Percentiles rank a stretch among this genome's conserved stretches.
phyloP scores from a whole-genome alignment of 2,888 invertebrate species.

The Cylloceria caligata region DNA sequence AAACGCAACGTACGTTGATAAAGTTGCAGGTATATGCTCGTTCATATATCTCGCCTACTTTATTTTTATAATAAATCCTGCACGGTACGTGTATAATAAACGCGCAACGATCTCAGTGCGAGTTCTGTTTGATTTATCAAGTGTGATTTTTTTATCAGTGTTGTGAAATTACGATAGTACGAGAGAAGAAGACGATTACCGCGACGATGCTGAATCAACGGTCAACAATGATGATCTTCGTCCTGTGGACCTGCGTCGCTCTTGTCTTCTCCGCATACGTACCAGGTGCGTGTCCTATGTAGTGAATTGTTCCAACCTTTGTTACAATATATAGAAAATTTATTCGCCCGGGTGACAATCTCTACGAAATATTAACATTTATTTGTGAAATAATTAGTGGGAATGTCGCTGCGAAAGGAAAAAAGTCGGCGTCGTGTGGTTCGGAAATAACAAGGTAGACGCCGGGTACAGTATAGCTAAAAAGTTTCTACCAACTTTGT shows the following conservation, averaged over 20 bases:
- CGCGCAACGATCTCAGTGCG: conserved; percentile 24
- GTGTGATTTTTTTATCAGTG: conserved; percentile 62
- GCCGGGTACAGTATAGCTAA: conserved; percentile 1
- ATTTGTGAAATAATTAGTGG: not conserved
- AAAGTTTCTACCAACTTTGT: not conserved
- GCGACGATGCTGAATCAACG: conserved; percentile 64
- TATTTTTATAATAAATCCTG: not conserved
- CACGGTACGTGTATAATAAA: conserved; percentile 2
- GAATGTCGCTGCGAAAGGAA: not conserved
- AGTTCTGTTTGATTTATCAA: conserved; percentile 55
- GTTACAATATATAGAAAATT: not conserved
- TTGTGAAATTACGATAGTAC: conserved; percentile 33
- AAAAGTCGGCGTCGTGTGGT: not conserved
- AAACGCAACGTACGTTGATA: not conserved
- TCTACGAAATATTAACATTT: not conserved
- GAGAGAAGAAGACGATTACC: conserved; percentile 63
- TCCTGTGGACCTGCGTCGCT: conserved; percentile 77
- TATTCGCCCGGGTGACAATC: not conserved
- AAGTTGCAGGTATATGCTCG: conserved; percentile 13
- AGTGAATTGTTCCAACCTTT: not conserved
- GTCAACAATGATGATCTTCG: conserved; percentile 68
- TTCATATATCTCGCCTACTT: not conserved
- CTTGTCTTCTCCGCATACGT: conserved; percentile 75
- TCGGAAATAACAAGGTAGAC: not conserved
- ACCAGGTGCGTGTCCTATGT: conserved; percentile 76